Evolutionary conservation across 1,140 invertebrate species (phyloP).

Genomic region (Rhopalosiphum padi): DNA sequence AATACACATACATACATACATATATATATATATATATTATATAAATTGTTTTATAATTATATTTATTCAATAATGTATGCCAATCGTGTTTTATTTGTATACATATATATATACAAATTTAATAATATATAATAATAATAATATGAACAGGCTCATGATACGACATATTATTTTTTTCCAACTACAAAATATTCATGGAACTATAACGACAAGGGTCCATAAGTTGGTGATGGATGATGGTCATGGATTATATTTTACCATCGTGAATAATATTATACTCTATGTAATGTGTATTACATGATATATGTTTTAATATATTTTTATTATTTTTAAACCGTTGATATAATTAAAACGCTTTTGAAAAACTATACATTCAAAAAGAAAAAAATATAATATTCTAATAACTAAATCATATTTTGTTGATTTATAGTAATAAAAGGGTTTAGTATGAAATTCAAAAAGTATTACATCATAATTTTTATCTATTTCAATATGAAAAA

Average conservation of each 20-base stretch:
- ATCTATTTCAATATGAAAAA: neutral
- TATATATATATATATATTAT: neutral
- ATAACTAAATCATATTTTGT: neutral
- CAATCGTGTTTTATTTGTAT: neutral
- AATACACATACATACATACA: neutral
- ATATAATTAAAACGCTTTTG: neutral
- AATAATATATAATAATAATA: neutral
- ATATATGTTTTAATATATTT: neutral
- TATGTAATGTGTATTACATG: neutral
- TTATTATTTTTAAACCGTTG: conserved; percentile 20
- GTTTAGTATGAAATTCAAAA: neutral
- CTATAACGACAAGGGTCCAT: conserved; percentile 45
- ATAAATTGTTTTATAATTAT: neutral
- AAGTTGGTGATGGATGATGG: conserved; percentile 40
- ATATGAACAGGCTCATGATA: neutral
- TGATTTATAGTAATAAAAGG: neutral
- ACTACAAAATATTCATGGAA: conserved; percentile 45
- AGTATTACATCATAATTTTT: neutral
- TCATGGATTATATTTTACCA: conserved; percentile 30
- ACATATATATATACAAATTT: neutral
- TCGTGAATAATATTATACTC: conserved; percentile 17
- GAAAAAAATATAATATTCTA: neutral
- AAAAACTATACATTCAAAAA: neutral
- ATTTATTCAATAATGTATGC: neutral
- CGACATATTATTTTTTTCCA: neutral